Base-by-base conservation (phyloP, 2,113 vertebrate genomes). In the Ellobius talpinus region DNA sequence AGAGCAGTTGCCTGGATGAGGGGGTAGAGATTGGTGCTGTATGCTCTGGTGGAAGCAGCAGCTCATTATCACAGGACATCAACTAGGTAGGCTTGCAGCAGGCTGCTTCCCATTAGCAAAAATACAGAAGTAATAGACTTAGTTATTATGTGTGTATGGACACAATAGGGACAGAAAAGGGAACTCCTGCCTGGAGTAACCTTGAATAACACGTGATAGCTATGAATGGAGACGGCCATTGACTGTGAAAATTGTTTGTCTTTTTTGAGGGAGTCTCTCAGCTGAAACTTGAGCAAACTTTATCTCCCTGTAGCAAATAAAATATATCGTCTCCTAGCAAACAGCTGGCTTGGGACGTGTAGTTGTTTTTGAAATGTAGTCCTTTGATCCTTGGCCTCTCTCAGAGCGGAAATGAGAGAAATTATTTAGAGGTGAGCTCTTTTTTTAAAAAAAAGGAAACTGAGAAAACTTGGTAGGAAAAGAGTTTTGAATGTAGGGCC, bases 201-300 rank as follows among this genome's bases (percentile, higher is more conserved):
- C 66, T 82, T 93, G 66, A 77, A 42, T 63, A 50, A 89, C 87
- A 88, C 26, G 3, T 3, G 68, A 88, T 77, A 70, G 16, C 90
- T 65, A 66, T 87, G 77, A 86, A 26, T 11, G 1, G 21, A 77
- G 47, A 70, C 24, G 39, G 68, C 85, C 42, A 39, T 45, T 88
- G 72, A 91, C 55, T 89, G 12, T 47, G 45, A 68, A 87, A 89
- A 65, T 9, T 91, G 24, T 91, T 77, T 94, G 92, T 31, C 88
- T 92, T 97, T 90, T 90, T 39, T 58, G 55, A 36, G 65, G 81
- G 63, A 81, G 24, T 58, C 68, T 89, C 87, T 89, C 55, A 73
- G 65, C 19, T 73, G 94, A 92, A 95, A 96, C n/a, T 74, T 94
- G 61, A 24, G 65, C 58, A 76, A 95, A 94, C 45, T 55, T 96